Base-by-base conservation (phyloP, 2,888 invertebrate genomes). In the Drosophila villosipedis region DNA sequence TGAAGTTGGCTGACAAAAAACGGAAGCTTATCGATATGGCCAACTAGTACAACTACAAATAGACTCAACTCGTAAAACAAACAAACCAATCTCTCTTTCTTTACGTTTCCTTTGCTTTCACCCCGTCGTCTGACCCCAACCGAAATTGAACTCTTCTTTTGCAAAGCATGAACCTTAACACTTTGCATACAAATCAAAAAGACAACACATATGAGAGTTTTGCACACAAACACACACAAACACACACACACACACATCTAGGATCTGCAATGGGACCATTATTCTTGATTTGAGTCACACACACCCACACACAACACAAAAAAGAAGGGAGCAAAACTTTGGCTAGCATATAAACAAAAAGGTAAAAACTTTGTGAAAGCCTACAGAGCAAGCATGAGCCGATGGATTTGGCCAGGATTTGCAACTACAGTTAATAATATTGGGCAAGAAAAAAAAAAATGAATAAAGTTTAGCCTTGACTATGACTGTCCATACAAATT, bases 141-240 rank as follows among this genome's bases (percentile, higher is more conserved):
- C 78, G 88, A 90, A 90, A 85, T 84, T 76, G 88, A 89, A 89
- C 90, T 89, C 68, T 60, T 63, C 66, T 64, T 67, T 72, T 62
- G 69, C 74, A 68, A 58, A 73, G 73, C 78, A 68, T 77, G 88
- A 89, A 73, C 81, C 84, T 73, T 83, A 73, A 83, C 84, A 85
- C 85, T 85, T 89, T 85, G 85, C 88, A 90, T 85, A 89, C 90
- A 90, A 85, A 85, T 85, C 85, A 85, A 83, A 84, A 69, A 71
- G 87, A 74, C 73, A 79, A 68, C 82, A 73, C 33, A 58, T 53
- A 69, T 57, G 76, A 49, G 76, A 59, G 47, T 60, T 65, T 62
- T 55, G 54, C 62, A 49, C 62, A 43, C 37, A 59, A 41, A 10
- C 33, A 25, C 25, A 25, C 25, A 25, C 62, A 53, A 19, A 55